Conservation (phyloP, 2,113 vertebrate species). For the Sterna hirundo region DNA sequence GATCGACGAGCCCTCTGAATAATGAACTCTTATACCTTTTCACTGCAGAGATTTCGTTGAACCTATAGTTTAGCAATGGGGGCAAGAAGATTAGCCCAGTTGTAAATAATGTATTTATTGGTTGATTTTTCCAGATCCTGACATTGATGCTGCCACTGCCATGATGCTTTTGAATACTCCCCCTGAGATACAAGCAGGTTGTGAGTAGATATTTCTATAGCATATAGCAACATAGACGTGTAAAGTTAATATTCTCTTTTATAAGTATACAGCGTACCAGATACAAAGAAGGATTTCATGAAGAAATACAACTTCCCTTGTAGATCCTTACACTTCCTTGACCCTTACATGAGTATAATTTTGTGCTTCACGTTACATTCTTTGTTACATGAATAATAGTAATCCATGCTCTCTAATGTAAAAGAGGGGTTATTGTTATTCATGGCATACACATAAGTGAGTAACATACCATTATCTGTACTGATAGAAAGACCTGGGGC, state of each 20-base stretch:
- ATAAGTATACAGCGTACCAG: slow-evolving; percentile 42
- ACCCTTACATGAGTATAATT: slow-evolving; percentile 47
- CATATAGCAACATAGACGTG: slow-evolving; percentile 77
- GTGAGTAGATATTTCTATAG: slow-evolving; percentile 86
- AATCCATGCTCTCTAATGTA: slow-evolving; percentile 20
- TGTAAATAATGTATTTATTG: slow-evolving; percentile 85
- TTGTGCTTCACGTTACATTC: slow-evolving; percentile 4
- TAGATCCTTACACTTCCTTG: slow-evolving; percentile 34
- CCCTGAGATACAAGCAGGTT: slow-evolving; percentile 86
- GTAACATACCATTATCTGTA: background rate
- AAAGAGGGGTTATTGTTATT: slow-evolving; percentile 56
- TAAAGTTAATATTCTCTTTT: slow-evolving; percentile 72
- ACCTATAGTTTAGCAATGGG: slow-evolving; percentile 59
- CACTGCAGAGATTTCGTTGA: slow-evolving; percentile 23
- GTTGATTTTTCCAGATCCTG: slow-evolving; percentile 87
- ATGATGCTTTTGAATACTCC: slow-evolving; percentile 89
- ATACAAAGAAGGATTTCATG: slow-evolving; percentile 58
- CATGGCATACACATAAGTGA: slow-evolving; percentile 22
- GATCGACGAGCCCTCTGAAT: background rate
- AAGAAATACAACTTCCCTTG: slow-evolving; percentile 16
- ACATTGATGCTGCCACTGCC: slow-evolving; percentile 86
- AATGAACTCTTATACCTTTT: background rate
- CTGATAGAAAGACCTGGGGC: slow-evolving; percentile 13
- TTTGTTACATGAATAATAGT: slow-evolving; percentile 46
- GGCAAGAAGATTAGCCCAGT: slow-evolving; percentile 59